Evolutionary conservation across 2,888 invertebrate species (phyloP), one percentile per base, ranked within the genome.

Genomic region (Synanthedon tipuliformis): DNA sequence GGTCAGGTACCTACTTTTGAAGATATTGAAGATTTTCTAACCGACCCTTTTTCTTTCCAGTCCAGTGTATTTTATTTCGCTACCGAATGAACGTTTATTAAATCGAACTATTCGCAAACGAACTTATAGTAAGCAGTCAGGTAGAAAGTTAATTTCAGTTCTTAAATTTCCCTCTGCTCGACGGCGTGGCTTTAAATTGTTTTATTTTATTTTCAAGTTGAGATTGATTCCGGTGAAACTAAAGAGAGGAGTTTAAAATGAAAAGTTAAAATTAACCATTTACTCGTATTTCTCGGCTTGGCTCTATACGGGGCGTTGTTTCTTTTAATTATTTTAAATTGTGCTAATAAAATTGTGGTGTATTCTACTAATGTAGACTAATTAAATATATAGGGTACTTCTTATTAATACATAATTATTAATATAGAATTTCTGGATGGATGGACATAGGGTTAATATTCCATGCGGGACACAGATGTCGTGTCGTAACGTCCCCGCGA

Each of bases 101-200:
- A 50, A 50, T 40, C 40, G 16, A 50, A 50, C 40, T 27, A 40
- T 34, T 34, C 10, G 34, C 34, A 34, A 34, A 34, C 10, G 34
- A 34, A 34, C 34, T 34, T 34, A 34, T 34, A 34, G 51, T 55
- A 52, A 56, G 53, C 50, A 56, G 52, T 54, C 53, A 54, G 53
- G 53, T 57, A 52, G 51, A 55, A 55, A 62, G 58, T 62, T 62
- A 63, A 62, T 63, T 63, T 61, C 55, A 58, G 57, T 56, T 54
- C 58, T 62, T 59, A 59, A 54, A 60, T 52, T 55, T 60, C 56
- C 45, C 45, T 45, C 45, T 60, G 54, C 51, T 53, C 51, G 53
- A 53, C 27, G 48, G 52, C 10, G 49, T 50, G 27, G 40, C 49
- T 50, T 55, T n/a, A n/a, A n/a, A n/a, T n/a, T 41, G 50, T 52